These are phyloP conservation scores for Drepana falcataria DNA, from an alignment of 2,888 invertebrate genomes.

Conservation along the genomic window DNA sequence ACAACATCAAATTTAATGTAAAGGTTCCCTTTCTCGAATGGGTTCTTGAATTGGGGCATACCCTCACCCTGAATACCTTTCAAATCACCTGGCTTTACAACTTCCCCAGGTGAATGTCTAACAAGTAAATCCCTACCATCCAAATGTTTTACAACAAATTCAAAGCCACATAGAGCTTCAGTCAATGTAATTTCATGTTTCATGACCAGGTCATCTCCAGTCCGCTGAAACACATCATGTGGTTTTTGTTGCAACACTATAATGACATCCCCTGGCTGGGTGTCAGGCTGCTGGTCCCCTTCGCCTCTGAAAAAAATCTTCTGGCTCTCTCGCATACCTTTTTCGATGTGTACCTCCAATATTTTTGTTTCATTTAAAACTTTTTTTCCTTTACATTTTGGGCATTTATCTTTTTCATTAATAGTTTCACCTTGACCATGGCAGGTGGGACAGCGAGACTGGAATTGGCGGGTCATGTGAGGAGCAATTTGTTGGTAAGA, in stretches of 20 bases:
- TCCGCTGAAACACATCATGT: slow-evolving; percentile 88
- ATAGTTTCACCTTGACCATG: slow-evolving; percentile 85
- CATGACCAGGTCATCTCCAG: slow-evolving; percentile 85
- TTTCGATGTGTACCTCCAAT: slow-evolving; percentile 92
- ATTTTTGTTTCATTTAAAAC: slow-evolving; percentile 89
- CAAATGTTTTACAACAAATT: slow-evolving; percentile 90
- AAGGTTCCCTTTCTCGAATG: slow-evolving; percentile 91
- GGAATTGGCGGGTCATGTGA: slow-evolving; percentile 81
- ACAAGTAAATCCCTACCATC: slow-evolving; percentile 92
- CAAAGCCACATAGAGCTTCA: slow-evolving; percentile 94
- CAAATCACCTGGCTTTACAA: slow-evolving; percentile 89
- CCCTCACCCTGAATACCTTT: slow-evolving; percentile 91
- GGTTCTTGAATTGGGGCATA: slow-evolving; percentile 92
- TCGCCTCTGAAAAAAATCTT: slow-evolving; percentile 92
- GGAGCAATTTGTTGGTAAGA: slow-evolving; percentile 83
- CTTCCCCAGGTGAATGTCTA: slow-evolving; percentile 86
- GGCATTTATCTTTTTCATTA: slow-evolving; percentile 90
- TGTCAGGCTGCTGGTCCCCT: slow-evolving; percentile 93
- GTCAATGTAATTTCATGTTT: slow-evolving; percentile 87
- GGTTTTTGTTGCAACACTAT: slow-evolving; percentile 90
- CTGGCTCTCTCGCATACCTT: slow-evolving; percentile 92
- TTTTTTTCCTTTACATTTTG: slow-evolving; percentile 90
- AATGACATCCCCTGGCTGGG: slow-evolving; percentile 93
- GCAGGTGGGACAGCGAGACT: slow-evolving; percentile 80
- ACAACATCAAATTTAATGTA: slow-evolving; percentile 91